Conservation (phyloP, 2,113 vertebrate species). For the Pygoscelis adeliae region DNA sequence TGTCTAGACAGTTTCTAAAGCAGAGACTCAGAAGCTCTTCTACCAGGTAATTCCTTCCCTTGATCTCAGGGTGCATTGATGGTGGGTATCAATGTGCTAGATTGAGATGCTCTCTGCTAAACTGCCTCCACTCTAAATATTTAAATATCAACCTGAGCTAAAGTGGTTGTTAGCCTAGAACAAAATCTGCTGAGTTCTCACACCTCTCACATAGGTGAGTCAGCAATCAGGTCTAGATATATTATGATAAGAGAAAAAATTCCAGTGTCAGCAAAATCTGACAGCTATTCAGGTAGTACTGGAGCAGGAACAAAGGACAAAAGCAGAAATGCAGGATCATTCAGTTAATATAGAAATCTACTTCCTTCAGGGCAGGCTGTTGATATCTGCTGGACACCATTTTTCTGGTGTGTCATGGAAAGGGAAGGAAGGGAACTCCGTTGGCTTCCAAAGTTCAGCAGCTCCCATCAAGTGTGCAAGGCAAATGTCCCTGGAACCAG, state of each 20-base stretch:
- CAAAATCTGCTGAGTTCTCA: neutral
- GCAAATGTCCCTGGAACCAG: neutral
- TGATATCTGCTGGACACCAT: accelerated
- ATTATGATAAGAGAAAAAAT: neutral
- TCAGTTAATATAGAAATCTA: neutral
- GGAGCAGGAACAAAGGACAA: neutral
- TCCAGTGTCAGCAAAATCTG: neutral
- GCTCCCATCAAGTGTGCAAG: neutral
- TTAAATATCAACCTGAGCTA: neutral
- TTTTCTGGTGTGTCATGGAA: neutral
- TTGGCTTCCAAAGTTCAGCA: neutral
- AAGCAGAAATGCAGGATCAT: neutral
- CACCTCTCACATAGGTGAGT: neutral
- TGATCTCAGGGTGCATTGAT: neutral
- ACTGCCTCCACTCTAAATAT: neutral
- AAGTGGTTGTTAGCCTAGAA: neutral
- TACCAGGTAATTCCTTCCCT: neutral
- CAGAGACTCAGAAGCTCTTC: neutral
- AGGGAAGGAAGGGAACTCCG: neutral
- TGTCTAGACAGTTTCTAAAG: neutral
- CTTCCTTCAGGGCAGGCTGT: accelerated
- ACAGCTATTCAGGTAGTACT: neutral
- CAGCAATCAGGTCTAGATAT: neutral
- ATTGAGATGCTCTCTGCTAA: neutral
- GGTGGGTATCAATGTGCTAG: neutral